Evolutionary conservation across 2,113 vertebrate genomes (phyloP).

Genomic region (Macrotus californicus): DNA sequence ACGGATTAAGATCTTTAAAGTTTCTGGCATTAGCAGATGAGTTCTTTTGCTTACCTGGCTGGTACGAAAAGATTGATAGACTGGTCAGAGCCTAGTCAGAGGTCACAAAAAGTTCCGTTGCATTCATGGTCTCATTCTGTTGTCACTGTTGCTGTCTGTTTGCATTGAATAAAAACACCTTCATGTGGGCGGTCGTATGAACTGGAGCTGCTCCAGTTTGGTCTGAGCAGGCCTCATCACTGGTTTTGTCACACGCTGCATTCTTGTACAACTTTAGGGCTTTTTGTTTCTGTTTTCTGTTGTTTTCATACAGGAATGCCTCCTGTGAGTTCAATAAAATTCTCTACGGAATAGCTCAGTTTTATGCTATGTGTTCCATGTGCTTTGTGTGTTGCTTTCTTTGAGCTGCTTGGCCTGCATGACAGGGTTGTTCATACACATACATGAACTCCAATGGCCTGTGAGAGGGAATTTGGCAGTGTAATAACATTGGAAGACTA

Average conservation of each 20-base stretch:
- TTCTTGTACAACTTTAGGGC: background rate
- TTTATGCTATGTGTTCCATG: conserved; percentile 72
- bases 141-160: background rate
- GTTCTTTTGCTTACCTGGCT: background rate
- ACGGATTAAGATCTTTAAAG: background rate
- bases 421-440: conserved; percentile 53
- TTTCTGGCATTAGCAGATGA: background rate
- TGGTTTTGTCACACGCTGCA: background rate
- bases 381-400: conserved; percentile 66
- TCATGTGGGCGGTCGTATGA: background rate
- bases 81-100: background rate
- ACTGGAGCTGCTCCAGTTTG: background rate
- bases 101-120: background rate
- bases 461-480: background rate
- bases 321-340: conserved; percentile 57
- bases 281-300: background rate
- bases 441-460: background rate
- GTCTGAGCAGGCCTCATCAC: background rate
- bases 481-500: background rate
- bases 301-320: background rate
- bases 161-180: conserved; percentile 41
- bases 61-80: background rate
- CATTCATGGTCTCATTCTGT: background rate
- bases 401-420: conserved; percentile 32
- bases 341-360: conserved; percentile 24